These are phyloP conservation scores for Paramormyrops hopkinsi DNA, from an alignment of 2,797 vertebrate genomes.

Conservation along the genomic window DNA sequence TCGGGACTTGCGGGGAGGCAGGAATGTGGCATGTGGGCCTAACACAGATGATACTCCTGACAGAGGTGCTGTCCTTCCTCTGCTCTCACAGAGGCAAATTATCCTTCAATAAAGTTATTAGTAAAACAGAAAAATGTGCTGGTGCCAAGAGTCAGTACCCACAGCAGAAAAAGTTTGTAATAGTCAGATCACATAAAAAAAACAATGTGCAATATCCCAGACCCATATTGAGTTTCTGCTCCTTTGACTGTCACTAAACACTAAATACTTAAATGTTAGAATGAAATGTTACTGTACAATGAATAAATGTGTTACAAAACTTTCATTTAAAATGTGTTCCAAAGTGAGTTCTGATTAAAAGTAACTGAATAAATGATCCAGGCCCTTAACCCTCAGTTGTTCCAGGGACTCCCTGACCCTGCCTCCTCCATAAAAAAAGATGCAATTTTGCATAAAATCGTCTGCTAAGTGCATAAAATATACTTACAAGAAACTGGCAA, in stretches of 20 bases:
- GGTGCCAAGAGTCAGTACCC: background rate
- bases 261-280: background rate
- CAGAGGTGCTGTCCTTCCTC: background rate
- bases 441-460: background rate
- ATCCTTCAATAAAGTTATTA: background rate
- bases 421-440: background rate
- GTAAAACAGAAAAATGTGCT: background rate
- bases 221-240: background rate
- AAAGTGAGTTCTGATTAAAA: background rate
- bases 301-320: background rate
- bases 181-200: background rate
- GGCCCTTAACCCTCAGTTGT: background rate
- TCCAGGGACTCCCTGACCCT: background rate
- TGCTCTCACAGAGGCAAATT: background rate
- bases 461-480: background rate
- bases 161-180: background rate
- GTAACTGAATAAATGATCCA: background rate
- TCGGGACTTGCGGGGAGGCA: background rate
- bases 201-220: background rate
- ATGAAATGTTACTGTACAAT: too few relatives aligned
- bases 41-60: background rate
- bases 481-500: background rate
- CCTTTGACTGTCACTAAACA: background rate
- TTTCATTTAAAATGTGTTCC: background rate
- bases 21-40: background rate